Conservation (phyloP, 1,140 invertebrate genomes). For the Meloidogyne exigua region DNA sequence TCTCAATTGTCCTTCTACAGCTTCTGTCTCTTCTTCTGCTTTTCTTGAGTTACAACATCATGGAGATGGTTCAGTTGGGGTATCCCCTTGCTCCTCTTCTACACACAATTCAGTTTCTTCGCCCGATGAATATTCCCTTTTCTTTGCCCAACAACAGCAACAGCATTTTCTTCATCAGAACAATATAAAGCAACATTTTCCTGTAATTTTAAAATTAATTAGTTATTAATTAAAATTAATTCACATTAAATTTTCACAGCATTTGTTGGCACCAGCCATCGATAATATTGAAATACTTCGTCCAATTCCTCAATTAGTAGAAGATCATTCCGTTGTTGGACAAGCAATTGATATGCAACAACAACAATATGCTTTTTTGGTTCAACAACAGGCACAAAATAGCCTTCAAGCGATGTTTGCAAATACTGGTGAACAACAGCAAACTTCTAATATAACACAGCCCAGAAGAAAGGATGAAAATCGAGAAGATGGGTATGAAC, state of each 20-base stretch:
- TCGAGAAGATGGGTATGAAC: too few relatives aligned
- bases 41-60: slow-evolving; percentile 6
- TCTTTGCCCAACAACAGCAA: slow-evolving; percentile 5
- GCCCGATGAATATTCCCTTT: slow-evolving; percentile 11
- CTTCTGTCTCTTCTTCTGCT: not conserved
- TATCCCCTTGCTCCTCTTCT: slow-evolving; percentile 26
- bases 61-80: slow-evolving; percentile 20
- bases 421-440: not conserved
- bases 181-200: not conserved
- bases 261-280: too few relatives aligned
- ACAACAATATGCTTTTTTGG: not conserved
- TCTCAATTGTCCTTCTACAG: not conserved
- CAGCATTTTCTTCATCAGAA: not conserved
- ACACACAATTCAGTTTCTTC: slow-evolving; percentile 19
- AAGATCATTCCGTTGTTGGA: not conserved
- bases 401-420: too few relatives aligned
- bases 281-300: too few relatives aligned
- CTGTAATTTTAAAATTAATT: not conserved
- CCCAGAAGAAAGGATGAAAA: too few relatives aligned
- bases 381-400: slow-evolving; percentile 8
- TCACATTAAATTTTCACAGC: too few relatives aligned
- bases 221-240: too few relatives aligned
- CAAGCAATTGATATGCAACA: not conserved
- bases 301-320: not conserved
- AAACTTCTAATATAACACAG: not conserved